Evolutionary conservation across 2,888 invertebrate genomes (phyloP).

Genomic region (Hesperia comma): DNA sequence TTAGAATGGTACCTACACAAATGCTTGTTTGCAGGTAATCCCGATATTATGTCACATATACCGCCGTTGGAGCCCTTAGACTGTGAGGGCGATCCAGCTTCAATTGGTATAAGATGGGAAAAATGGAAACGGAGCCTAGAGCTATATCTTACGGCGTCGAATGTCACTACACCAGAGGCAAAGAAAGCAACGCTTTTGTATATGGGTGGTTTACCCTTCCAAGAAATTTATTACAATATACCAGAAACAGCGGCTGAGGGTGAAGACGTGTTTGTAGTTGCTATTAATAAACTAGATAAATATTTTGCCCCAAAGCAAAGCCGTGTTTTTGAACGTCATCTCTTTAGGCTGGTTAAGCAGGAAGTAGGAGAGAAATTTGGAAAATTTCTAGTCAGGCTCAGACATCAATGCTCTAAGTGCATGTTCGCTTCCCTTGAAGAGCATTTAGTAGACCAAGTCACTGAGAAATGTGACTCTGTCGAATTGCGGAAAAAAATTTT

Average conservation of each 20-base stretch:
- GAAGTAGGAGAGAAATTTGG: slow-evolving; percentile 51
- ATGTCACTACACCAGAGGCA: neutral
- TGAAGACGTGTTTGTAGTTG: slow-evolving; percentile 20
- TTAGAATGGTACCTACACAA: neutral
- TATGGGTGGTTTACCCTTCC: slow-evolving; percentile 33
- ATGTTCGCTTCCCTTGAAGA: slow-evolving; percentile 34
- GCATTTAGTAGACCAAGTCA: slow-evolving; percentile 40
- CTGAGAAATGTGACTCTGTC: slow-evolving; percentile 37
- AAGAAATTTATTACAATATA: slow-evolving; percentile 39
- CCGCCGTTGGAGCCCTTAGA: slow-evolving; percentile 41
- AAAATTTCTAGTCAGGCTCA: slow-evolving; percentile 49
- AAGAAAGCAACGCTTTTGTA: slow-evolving; percentile 32
- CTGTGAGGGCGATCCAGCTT: slow-evolving; percentile 38
- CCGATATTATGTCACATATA: slow-evolving; percentile 10
- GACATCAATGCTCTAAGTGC: slow-evolving; percentile 38
- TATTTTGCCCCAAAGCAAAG: slow-evolving; percentile 48
- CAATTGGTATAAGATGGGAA: slow-evolving; percentile 36
- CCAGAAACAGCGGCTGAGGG: slow-evolving; percentile 24
- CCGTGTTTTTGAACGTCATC: slow-evolving; percentile 47
- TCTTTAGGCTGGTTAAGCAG: slow-evolving; percentile 49
- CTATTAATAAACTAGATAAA: slow-evolving; percentile 42
- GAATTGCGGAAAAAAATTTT: slow-evolving; percentile 43
- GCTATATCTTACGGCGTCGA: no score
- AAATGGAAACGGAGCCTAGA: no score
- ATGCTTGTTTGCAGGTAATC: slow-evolving; percentile 5